These are phyloP conservation scores for Peromyscus polionotus DNA, from an alignment of 2,113 vertebrate genomes.

Conservation along the genomic window DNA sequence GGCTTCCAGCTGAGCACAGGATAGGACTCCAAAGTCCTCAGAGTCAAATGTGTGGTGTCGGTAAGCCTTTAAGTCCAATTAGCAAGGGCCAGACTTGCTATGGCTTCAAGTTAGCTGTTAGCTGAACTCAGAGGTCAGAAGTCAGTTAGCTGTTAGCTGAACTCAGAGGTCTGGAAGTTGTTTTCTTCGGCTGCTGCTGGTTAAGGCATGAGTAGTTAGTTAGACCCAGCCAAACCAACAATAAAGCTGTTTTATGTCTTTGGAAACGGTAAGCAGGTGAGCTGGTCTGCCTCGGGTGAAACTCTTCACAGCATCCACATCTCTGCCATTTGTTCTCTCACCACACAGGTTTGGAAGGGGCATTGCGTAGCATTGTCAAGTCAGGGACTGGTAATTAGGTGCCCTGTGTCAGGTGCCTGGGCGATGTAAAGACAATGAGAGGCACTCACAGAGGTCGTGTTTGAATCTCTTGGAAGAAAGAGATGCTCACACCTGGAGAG, in stretches of 20 bases:
- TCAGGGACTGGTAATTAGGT: background rate
- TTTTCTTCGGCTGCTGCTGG: background rate
- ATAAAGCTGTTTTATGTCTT: background rate
- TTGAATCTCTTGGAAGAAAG: background rate
- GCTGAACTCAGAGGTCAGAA: too few relatives aligned
- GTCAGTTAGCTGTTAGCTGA: conserved; percentile 2
- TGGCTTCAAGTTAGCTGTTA: background rate
- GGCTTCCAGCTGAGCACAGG: background rate
- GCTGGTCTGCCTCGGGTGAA: background rate
- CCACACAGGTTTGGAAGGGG: background rate
- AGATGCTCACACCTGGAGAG: background rate
- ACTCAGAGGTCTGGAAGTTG: background rate
- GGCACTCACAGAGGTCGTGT: background rate
- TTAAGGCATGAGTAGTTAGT: background rate
- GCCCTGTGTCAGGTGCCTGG: background rate
- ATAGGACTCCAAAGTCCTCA: background rate
- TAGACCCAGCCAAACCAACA: background rate
- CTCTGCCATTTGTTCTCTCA: background rate
- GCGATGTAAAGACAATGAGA: background rate
- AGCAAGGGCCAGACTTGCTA: background rate
- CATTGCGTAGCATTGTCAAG: background rate
- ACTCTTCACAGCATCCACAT: background rate
- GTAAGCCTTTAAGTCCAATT: background rate
- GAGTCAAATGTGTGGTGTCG: background rate
- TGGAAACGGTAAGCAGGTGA: conserved; percentile 8